Evolutionary conservation across 1,140 invertebrate genomes (phyloP).

Genomic region (Cydia amplana): DNA sequence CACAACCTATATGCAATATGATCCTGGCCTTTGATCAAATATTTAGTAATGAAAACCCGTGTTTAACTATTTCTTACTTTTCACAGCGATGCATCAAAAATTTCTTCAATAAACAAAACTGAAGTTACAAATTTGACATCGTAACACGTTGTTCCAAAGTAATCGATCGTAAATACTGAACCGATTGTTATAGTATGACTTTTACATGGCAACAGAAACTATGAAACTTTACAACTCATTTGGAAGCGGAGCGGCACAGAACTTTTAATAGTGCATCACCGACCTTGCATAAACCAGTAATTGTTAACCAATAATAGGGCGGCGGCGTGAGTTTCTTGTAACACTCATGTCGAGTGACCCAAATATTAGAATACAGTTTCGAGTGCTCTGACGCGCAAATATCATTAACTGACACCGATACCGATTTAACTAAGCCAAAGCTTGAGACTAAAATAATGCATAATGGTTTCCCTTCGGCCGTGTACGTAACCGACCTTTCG

Average conservation of each 20-base stretch:
- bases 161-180: too few relatives aligned
- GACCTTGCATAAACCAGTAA: conserved; percentile 52
- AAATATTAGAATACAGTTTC: conserved; percentile 25
- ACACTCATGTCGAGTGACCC: conserved; percentile 20
- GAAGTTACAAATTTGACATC: too few relatives aligned
- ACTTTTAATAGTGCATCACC: conserved; percentile 39
- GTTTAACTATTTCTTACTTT: too few relatives aligned
- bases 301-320: conserved; percentile 55
- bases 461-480: too few relatives aligned
- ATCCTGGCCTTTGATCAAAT: too few relatives aligned
- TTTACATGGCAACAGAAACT: background rate
- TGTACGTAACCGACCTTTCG: too few relatives aligned
- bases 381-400: conserved; percentile 28
- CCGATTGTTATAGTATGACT: background rate
- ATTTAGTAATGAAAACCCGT: too few relatives aligned
- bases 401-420: conserved; percentile 16
- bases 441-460: background rate
- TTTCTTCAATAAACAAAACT: too few relatives aligned
- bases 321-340: conserved; percentile 36
- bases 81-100: too few relatives aligned
- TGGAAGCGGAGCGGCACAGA: background rate
- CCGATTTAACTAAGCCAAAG: background rate
- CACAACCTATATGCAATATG: background rate
- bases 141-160: too few relatives aligned
- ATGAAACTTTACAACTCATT: background rate